Evolutionary conservation across 2,797 vertebrate species (phyloP).

Genomic region (Arnoldichthys spilopterus): DNA sequence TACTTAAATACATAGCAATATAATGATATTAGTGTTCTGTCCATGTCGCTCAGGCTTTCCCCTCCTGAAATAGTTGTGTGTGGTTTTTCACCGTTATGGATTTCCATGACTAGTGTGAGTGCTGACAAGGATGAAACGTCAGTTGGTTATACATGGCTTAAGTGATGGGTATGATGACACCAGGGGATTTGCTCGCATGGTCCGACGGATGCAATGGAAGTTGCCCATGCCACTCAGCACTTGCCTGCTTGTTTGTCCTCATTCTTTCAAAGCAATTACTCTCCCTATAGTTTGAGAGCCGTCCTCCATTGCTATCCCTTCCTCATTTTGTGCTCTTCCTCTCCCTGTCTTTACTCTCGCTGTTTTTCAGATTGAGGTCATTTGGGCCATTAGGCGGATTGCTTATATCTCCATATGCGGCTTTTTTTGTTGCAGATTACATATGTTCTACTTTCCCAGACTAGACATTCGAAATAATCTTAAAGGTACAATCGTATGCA

Average conservation of each 20-base stretch:
- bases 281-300: slow-evolving; percentile 51
- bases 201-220: slow-evolving; percentile 67
- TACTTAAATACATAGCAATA: no score
- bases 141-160: slow-evolving; percentile 46
- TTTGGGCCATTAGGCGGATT: slow-evolving; percentile 30
- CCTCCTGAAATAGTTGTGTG: no score
- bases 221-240: slow-evolving; percentile 72
- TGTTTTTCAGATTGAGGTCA: slow-evolving; percentile 61
- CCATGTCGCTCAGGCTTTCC: no score
- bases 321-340: slow-evolving; percentile 6
- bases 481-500: no score
- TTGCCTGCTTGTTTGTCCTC: slow-evolving; percentile 66
- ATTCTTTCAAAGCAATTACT: slow-evolving; percentile 71
- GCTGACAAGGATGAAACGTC: slow-evolving; percentile 33
- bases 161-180: background rate
- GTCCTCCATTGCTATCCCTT: slow-evolving; percentile 44
- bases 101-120: background rate
- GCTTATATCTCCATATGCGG: slow-evolving; percentile 20
- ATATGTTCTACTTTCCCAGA: slow-evolving; percentile 8
- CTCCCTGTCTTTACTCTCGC: background rate
- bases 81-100: background rate
- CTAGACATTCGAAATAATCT: slow-evolving; percentile 11
- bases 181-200: slow-evolving; percentile 53
- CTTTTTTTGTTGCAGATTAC: slow-evolving; percentile 11
- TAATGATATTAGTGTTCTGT: no score